These are phyloP conservation scores for Notocelia uddmanniana DNA, from an alignment of 2,888 invertebrate species.

Conservation along the genomic window DNA sequence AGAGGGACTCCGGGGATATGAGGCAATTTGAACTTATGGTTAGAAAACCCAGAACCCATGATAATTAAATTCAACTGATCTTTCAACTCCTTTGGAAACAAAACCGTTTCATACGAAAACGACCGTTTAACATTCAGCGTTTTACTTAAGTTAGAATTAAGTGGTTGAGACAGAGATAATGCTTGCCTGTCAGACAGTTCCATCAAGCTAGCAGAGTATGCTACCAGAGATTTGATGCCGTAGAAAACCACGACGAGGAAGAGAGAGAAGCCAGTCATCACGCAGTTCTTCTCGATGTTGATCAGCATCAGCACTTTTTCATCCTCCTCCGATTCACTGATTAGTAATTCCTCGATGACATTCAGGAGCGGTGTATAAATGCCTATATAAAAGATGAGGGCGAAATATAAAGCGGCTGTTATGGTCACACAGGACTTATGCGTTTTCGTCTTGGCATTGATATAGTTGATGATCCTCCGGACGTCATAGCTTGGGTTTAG, in stretches of 20 bases:
- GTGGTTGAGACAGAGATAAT: constrained; percentile 48
- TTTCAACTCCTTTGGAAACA: constrained; percentile 69
- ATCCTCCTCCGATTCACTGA: constrained; percentile 55
- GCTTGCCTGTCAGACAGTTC: constrained; percentile 54
- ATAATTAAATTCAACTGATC: constrained; percentile 65
- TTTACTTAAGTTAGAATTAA: constrained; percentile 62
- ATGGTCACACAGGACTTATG: constrained; percentile 56
- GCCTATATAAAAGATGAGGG: constrained; percentile 66
- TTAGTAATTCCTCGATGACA: constrained; percentile 62
- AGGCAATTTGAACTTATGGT: constrained; percentile 55
- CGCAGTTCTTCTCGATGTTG: constrained; percentile 71
- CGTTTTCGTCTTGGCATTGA: constrained; percentile 55
- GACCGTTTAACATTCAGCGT: constrained; percentile 69
- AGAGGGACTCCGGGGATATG: constrained; percentile 56
- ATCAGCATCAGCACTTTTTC: constrained; percentile 64
- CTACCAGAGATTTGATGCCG: constrained; percentile 64
- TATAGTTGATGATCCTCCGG: constrained; percentile 58
- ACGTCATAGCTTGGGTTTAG: constrained; percentile 73
- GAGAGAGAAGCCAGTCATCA: constrained; percentile 74
- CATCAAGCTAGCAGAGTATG: constrained; percentile 64
- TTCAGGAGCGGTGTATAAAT: constrained; percentile 69
- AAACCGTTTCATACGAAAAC: constrained; percentile 70
- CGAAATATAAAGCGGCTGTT: constrained; percentile 59
- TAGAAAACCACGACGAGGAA: constrained; percentile 70
- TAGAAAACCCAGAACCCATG: constrained; percentile 56